Percentiles rank a stretch among this genome's conserved stretches.
Evolutionary conservation across 1,140 invertebrate species (phyloP).

Genomic region (Forficula auricularia): DNA sequence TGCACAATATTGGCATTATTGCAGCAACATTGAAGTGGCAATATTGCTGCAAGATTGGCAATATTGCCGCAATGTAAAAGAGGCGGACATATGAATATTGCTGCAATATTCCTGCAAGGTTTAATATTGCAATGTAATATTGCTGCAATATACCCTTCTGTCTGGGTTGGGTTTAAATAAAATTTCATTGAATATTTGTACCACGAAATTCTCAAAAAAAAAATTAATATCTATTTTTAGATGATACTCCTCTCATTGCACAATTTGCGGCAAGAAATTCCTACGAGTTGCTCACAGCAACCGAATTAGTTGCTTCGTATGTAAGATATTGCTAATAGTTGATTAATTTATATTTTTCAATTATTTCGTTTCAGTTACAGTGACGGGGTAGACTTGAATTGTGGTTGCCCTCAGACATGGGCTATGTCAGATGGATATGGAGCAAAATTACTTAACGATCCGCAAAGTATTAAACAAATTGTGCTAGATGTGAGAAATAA

Average conservation of each 20-base stretch:
- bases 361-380: conserved; percentile 38
- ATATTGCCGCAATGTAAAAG: too few species aligned
- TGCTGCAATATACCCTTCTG: too few species aligned
- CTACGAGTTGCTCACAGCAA: conserved; percentile 65
- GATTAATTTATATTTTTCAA: conserved; percentile 3
- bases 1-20: too few species aligned
- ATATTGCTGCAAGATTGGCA: too few species aligned
- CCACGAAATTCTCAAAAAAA: too few species aligned
- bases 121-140: too few species aligned
- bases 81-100: too few species aligned
- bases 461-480: conserved; percentile 67
- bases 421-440: conserved; percentile 83
- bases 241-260: conserved; percentile 70
- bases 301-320: conserved; percentile 67
- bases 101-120: too few species aligned
- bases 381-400: conserved; percentile 88
- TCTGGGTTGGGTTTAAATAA: too few species aligned
- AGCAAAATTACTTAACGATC: conserved; percentile 62
- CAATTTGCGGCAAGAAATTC: conserved; percentile 86
- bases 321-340: conserved; percentile 16
- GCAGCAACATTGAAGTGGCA: too few species aligned
- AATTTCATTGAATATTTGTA: too few species aligned
- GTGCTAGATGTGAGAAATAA: conserved; percentile 54
- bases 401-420: conserved; percentile 93
- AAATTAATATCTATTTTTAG: too few species aligned